Base-by-base conservation (phyloP, 2,113 vertebrate genomes). In the Tetraodon nigroviridis region DNA sequence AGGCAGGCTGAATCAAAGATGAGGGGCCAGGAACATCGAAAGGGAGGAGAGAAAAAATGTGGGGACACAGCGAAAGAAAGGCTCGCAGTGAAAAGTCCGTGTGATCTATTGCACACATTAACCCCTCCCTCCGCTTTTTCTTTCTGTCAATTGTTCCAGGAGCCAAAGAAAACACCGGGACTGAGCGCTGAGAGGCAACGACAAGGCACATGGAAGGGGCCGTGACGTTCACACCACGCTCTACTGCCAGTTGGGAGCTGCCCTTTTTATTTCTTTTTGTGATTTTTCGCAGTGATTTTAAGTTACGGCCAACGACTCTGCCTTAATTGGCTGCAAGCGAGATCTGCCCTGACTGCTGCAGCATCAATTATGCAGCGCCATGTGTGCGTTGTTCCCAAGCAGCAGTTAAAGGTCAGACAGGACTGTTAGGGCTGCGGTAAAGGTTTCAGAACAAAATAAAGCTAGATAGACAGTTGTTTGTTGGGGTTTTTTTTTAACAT, bases 301-400 rank as follows among this genome's bases (percentile, higher is more conserved):
- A 81, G 81, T 64, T 69, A 71, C 73, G 41, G 57, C 73, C 75
- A 56, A 46, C 44, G 78, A 52, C 67, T 67, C 59, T 72, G 83
- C 61, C 56, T 71, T 81, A 76, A 82, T 83, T 85, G 78, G 76
- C 70, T 69, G 63, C 66, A 70, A 76, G 72, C 42, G 7, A 45
- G 74, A 81, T 74, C 71, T 83, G 72, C 84, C 77, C 78, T 83
- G 0, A 12, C 63, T 78, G 76, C 80, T 86, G 71, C 65, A 61
- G 69, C 58, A 53, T 84, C 76, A 73, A 80, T 84, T 71, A 72
- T 63, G 51, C 61, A 69, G 67, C 46, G 14, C 54, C 5, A 68
- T 57, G 49, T 58, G 20, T 61, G 64, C 53, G 73, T 74, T 81
- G 73, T 87, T 70, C 77, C 70, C 59, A 16, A 19, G 62, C 80